Evolutionary conservation across 1,140 invertebrate species (phyloP), one percentile per base, ranked within the genome.

Genomic region (roundworm (Caenorhabditis elegans)): DNA sequence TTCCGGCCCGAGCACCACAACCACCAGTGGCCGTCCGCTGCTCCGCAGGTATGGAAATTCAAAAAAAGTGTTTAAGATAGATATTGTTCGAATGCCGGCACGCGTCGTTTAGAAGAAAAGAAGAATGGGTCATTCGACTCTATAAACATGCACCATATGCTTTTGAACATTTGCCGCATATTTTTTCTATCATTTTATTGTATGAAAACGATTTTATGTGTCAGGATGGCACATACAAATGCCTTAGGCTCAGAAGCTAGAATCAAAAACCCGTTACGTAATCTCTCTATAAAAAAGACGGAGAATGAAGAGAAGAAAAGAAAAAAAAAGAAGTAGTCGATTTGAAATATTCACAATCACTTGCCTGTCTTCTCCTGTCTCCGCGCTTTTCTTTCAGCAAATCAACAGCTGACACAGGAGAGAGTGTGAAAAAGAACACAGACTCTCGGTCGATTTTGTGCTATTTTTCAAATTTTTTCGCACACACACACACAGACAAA

Each of bases 11-110:
- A 84, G 43, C 83, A 84, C 65, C 81, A 84, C 81, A 82, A 84
- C 76, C 83, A 84, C 80, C 76, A 79, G 55, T 84, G 83, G 83
- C 83, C 83, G 83, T 65, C 83, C 83, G 28, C 83, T 83, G 76
- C 83, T 84, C 80, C 76, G 34, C 76, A 84, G 83, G 83, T 84
- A 8, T 15, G 55, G 11, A 34, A 3, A 36, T 34, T 43, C 31
- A 34, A 22, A 4, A 19, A 77, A 0, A 51, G 17, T 51, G 43
- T 6, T 15, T 4, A 48, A 28, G 28, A 47, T 26, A 8, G 5
- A 6, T 19, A 17, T 43, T 15, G 39, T 43, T 8, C 6, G 39
- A 8, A 43, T 43, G 15, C 5, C 5, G 39, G 39, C 15, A 43
- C 5, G 17, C 36, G 22, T 43, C 19, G 34, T 22, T 43, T 70